These are phyloP conservation scores for Lampris incognitus DNA, from an alignment of 2,113 vertebrate genomes.

Conservation along the genomic window DNA sequence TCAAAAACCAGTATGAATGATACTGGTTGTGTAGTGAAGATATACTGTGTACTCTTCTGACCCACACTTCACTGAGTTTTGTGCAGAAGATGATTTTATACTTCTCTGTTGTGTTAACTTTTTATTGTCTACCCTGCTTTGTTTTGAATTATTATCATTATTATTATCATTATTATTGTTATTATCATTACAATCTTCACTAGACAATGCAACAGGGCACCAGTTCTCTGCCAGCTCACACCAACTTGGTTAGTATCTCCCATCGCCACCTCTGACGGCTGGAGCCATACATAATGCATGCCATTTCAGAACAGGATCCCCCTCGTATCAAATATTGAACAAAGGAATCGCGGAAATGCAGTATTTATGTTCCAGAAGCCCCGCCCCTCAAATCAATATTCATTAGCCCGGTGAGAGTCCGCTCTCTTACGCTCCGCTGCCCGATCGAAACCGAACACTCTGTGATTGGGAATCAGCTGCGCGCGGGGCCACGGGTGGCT, in stretches of 20 bases:
- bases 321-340: slow-evolving; percentile 65
- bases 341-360: slow-evolving; percentile 55
- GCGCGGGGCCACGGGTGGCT: slow-evolving; percentile 66
- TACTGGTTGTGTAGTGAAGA: too few species aligned
- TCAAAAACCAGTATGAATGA: too few species aligned
- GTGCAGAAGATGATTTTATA: too few species aligned
- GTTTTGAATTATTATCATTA: too few species aligned
- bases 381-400: slow-evolving; percentile 72
- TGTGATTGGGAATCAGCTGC: slow-evolving; percentile 58
- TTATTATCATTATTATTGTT: neutral
- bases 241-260: slow-evolving; percentile 43
- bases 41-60: too few species aligned
- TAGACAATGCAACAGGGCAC: slow-evolving; percentile 41
- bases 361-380: slow-evolving; percentile 45
- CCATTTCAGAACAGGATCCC: slow-evolving; percentile 28
- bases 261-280: slow-evolving; percentile 47
- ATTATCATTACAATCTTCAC: slow-evolving; percentile 3
- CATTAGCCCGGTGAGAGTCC: slow-evolving; percentile 57
- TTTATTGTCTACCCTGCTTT: too few species aligned
- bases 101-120: too few species aligned
- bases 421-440: slow-evolving; percentile 51
- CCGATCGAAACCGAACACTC: slow-evolving; percentile 53
- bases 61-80: too few species aligned
- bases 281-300: slow-evolving; percentile 53
- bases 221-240: slow-evolving; percentile 37